Percentiles rank a stretch among this genome's conserved stretches.
phyloP scores from a whole-genome alignment of 2,797 vertebrate species.

The Tenualosa ilisha region DNA sequence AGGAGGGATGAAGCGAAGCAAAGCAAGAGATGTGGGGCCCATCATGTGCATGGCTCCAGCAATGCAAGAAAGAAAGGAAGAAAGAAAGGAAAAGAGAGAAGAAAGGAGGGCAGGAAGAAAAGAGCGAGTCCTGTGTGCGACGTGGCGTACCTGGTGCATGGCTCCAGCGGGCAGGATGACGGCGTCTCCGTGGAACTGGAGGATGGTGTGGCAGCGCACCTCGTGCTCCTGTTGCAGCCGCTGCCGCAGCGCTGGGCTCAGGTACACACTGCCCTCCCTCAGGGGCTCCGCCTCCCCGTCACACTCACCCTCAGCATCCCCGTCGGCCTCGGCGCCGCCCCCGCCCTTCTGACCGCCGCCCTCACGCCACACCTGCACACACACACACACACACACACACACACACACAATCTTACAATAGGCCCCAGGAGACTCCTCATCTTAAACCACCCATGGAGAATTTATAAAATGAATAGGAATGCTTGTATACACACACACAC shows the following conservation, averaged over 20 bases:
- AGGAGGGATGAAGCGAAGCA: neutral
- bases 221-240: slow-evolving; percentile 79
- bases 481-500: neutral
- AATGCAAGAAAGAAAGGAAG: neutral
- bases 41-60: no score
- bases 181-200: slow-evolving; percentile 85
- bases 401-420: neutral
- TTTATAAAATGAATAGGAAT: neutral
- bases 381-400: slow-evolving; percentile 8
- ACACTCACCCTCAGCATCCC: slow-evolving; percentile 53
- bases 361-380: slow-evolving; percentile 6
- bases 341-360: neutral
- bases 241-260: slow-evolving; percentile 80
- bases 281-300: slow-evolving; percentile 78
- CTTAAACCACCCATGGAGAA: neutral
- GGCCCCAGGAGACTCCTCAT: neutral
- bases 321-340: slow-evolving; percentile 32
- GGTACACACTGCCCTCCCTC: slow-evolving; percentile 83
- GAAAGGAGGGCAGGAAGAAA: neutral
- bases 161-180: slow-evolving; percentile 83
- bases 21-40: neutral
- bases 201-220: slow-evolving; percentile 77
- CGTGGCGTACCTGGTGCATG: slow-evolving; percentile 82
- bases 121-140: fast-evolving
- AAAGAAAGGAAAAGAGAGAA: neutral